Percentiles rank a stretch among this genome's conserved stretches.
Conservation (phyloP, 2,113 vertebrate genomes). For the Hippolais icterina region DNA sequence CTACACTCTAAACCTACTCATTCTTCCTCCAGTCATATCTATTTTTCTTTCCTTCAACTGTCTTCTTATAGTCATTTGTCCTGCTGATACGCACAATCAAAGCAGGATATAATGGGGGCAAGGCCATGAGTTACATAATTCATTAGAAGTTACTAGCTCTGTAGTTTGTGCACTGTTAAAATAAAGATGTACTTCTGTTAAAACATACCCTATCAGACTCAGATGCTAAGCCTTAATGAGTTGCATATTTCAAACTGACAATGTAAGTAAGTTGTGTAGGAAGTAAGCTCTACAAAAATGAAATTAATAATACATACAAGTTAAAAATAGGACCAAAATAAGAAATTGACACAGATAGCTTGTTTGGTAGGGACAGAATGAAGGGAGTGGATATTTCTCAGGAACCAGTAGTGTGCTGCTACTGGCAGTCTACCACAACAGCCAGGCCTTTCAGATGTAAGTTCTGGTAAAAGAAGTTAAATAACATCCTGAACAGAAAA, state of each 20-base stretch:
- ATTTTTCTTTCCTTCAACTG: not conserved
- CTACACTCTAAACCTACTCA: not conserved
- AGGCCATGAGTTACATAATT: not conserved
- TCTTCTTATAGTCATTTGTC: not conserved
- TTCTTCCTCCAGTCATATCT: not conserved
- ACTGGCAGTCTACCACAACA: not conserved
- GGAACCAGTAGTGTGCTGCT: not conserved
- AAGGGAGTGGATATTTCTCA: not conserved
- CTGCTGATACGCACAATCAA: not conserved
- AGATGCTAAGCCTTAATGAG: not conserved
- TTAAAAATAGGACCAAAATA: slow-evolving; percentile 16
- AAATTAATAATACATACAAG: slow-evolving; percentile 15
- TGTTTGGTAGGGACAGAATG: not conserved
- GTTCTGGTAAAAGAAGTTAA: not conserved
- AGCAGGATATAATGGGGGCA: not conserved
- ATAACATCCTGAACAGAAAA: not conserved
- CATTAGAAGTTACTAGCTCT: not conserved
- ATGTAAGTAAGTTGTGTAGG: slow-evolving; percentile 1
- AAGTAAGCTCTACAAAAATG: slow-evolving; percentile 15
- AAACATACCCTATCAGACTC: not conserved
- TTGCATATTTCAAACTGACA: slow-evolving; percentile 30
- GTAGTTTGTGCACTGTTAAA: not conserved
- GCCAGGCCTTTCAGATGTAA: not conserved
- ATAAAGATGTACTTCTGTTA: not conserved
- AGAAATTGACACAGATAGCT: not conserved